Evolutionary conservation across 2,888 invertebrate genomes (phyloP), one percentile per base, ranked within the genome.

Genomic region (Spilarctia lutea): DNA sequence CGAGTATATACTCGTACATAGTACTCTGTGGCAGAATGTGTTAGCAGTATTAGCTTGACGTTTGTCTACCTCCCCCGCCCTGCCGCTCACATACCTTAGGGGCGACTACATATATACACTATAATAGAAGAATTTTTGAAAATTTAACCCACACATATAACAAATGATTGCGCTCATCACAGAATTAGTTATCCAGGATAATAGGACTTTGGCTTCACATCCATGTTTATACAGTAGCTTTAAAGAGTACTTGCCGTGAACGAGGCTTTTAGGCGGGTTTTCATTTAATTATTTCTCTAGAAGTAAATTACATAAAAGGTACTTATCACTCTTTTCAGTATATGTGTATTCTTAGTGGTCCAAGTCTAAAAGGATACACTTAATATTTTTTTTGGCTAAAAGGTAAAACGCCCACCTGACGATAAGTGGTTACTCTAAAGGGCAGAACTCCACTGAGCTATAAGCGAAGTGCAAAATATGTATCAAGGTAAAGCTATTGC

Each of bases 371-470:
- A 83, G 83, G 79, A 75, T 81, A 78, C 75, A 75, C 76, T 83
- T 70, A 83, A 83, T 79, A 80, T 82, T 82, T 75, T 79, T 83
- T 81, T 82, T 75, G 77, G 79, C 81, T 82, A 77, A 84, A 77
- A 82, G 79, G 84, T 80, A 80, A 81, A 83, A 84, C 75, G 75
- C 82, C 82, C 81, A 85, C 80, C 84, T 84, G 79, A 77, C 79
- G 82, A 73, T 83, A 84, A 85, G 85, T 85, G 84, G 79, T 76
- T 81, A 78, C 76, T 82, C 65, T 30, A 24, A 48, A 75, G 65
- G 76, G 65, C 4, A 1, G 10, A 18, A n/a, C 4, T 27, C n/a
- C 56, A 73, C 39, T 33, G 65, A n/a, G 33, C 77, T 75, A 73
- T 81, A 65, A 71, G 73, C 76, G 68, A 70, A 48, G 2, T 66